Conservation (phyloP, 1,140 invertebrate genomes). For the Pachypsylla venusta region DNA sequence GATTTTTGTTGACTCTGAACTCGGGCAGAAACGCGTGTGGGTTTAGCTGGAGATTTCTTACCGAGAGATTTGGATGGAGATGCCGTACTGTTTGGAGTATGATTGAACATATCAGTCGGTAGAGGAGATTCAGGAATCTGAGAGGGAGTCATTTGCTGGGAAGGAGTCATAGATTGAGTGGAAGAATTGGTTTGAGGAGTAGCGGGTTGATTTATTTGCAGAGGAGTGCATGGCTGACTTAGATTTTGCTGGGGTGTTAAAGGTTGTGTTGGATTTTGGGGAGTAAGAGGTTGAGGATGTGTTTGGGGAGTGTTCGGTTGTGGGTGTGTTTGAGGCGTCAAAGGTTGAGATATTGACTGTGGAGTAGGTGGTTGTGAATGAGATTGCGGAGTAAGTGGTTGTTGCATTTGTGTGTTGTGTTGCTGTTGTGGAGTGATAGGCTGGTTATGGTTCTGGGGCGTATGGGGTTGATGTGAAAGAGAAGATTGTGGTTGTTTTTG, state of each 20-base stretch:
- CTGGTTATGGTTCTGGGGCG: conserved; percentile 9
- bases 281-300: conserved; percentile 34
- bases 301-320: conserved; percentile 17
- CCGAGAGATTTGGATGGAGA: conserved; percentile 26
- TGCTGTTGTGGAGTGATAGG: conserved; percentile 15
- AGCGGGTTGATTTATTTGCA: conserved; percentile 15
- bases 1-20: conserved; percentile 43
- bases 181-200: conserved; percentile 10
- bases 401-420: conserved; percentile 12
- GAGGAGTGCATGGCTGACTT: conserved; percentile 9
- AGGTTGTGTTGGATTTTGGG: conserved; percentile 33
- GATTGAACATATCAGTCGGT: conserved; percentile 11
- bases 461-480: conserved; percentile 9
- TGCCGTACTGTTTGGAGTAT: conserved; percentile 16
- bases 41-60: conserved; percentile 48
- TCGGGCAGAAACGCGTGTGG: conserved; percentile 43
- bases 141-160: conserved; percentile 16
- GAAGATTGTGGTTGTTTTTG: conserved; percentile 32
- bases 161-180: conserved; percentile 14
- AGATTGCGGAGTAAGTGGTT: conserved; percentile 15
- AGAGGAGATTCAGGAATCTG: conserved; percentile 10
- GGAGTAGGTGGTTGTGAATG: conserved; percentile 17
- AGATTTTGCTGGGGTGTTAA: conserved; percentile 3
- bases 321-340: conserved; percentile 12
- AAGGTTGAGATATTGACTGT: conserved; percentile 5